Base-by-base conservation (phyloP, 2,888 invertebrate genomes). In the Ecliptopera silaceata region DNA sequence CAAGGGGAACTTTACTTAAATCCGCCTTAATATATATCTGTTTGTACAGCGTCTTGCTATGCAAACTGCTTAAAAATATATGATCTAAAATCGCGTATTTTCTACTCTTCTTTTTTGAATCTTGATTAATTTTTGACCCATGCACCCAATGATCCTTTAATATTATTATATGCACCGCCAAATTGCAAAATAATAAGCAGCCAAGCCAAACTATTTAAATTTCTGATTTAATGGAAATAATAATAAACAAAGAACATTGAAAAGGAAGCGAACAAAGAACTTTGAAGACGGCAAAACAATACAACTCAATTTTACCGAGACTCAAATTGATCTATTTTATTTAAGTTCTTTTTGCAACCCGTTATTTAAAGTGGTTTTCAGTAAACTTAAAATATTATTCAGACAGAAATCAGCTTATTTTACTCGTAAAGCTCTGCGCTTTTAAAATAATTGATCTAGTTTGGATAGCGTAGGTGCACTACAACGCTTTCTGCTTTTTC, bases 251-350 rank as follows among this genome's bases (percentile, higher is more conserved):
- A 38, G 46, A 54, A 55, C 52, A 42, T 38, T 49, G 48, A 44
- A 32, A 42, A 39, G 44, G 44, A 53, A 58, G 50, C 29, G 42
- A 41, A 50, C 58, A 54, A 59, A 59, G 49, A 46, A 32, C 31
- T 54, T 46, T 38, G 53, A 38, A 54, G 41, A 50, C 52, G 59
- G 58, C 52, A 56, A 55, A 66, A 62, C 57, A 60, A 61, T 52
- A 46, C 48, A 56, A 55, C 52, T 63, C 49, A 56, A 63, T 62
- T 63, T 51, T 48, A 47, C 12, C 26, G 49, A 56, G 46, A 57
- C 59, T 51, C 57, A 45, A 65, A 65, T 58, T 63, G 59, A 59
- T 67, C 50, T 61, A 59, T 65, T 68, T 66, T 44, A 61, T 64
- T 59, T 59, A 47, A 51, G 63, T 52, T 64, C 59, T 41, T 49